phyloP scores from a whole-genome alignment of 2,888 invertebrate genomes.

The Apoda limacodes region DNA sequence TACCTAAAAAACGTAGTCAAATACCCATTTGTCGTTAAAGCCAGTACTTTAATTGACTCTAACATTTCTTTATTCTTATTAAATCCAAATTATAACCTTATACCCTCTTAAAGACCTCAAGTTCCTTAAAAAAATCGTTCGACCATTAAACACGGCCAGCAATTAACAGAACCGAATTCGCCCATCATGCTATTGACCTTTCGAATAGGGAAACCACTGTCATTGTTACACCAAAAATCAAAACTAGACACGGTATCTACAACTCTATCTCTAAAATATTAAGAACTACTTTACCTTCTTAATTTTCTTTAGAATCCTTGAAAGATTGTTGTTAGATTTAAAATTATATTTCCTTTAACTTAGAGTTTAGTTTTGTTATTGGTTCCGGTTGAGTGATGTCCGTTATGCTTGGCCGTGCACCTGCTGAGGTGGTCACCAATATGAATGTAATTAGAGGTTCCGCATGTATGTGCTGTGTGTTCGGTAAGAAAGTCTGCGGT shows the following conservation, averaged over 20 bases:
- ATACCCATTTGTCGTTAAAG: too few species aligned
- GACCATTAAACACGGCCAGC: conserved; percentile 33
- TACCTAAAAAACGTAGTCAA: too few species aligned
- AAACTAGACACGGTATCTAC: conserved; percentile 27
- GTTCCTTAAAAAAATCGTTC: conserved; percentile 3
- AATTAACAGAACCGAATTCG: conserved; percentile 60
- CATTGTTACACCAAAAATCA: conserved; percentile 38
- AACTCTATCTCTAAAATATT: conserved; percentile 34
- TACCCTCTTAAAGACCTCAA: too few species aligned
- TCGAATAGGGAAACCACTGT: conserved; percentile 29
- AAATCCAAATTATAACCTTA: too few species aligned
- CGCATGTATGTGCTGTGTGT: conserved; percentile 27
- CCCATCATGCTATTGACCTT: conserved; percentile 57
- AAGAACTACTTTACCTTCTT: conserved; percentile 40
- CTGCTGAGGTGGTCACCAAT: conserved; percentile 61
- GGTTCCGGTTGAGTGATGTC: conserved; percentile 44
- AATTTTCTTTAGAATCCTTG: conserved; percentile 35
- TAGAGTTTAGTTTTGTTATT: conserved; percentile 16
- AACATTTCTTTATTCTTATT: too few species aligned
- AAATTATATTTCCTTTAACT: conserved; percentile 11
- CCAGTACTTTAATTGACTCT: too few species aligned
- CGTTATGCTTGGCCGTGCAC: conserved; percentile 51
- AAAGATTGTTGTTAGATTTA: conserved; percentile 20
- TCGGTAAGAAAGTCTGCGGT: conserved; percentile 49
- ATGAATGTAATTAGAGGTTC: conserved; percentile 59